Conservation (phyloP, 1,140 invertebrate species). For the Limonius californicus region DNA sequence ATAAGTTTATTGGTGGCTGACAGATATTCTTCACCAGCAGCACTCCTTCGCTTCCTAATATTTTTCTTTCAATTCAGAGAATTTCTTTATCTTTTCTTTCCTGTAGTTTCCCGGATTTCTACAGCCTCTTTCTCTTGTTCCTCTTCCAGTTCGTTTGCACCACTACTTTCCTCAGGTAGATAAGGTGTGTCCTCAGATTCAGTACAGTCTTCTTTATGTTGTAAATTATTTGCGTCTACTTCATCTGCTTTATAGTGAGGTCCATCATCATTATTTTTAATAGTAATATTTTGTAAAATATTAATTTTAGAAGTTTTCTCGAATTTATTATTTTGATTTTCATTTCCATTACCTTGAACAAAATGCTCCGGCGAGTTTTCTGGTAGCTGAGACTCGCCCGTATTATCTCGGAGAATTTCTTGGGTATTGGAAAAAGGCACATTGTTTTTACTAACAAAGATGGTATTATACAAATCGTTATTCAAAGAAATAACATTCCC, state of each 20-base stretch:
- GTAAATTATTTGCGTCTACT: slow-evolving; percentile 14
- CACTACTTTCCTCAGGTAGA: slow-evolving; percentile 17
- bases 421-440: slow-evolving; percentile 8
- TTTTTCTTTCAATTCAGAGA: slow-evolving; percentile 19
- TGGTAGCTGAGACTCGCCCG: slow-evolving; percentile 17
- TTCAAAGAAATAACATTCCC: slow-evolving; percentile 21
- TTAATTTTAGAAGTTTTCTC: slow-evolving; percentile 17
- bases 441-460: too few species aligned
- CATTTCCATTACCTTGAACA: slow-evolving; percentile 18
- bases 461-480: slow-evolving; percentile 17
- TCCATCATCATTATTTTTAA: slow-evolving; percentile 18
- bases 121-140: slow-evolving; percentile 13
- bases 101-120: slow-evolving; percentile 19
- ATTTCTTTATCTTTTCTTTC: slow-evolving; percentile 22
- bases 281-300: slow-evolving; percentile 20
- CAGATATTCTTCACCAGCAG: too few species aligned
- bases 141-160: slow-evolving; percentile 17
- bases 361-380: slow-evolving; percentile 17
- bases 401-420: slow-evolving; percentile 9
- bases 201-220: slow-evolving; percentile 18
- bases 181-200: slow-evolving; percentile 15
- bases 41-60: slow-evolving; percentile 16
- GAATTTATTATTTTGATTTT: slow-evolving; percentile 16
- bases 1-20: neutral
- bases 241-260: slow-evolving; percentile 17